These are phyloP conservation scores for Myopa tessellatipennis DNA, from an alignment of 2,888 invertebrate species.

Conservation along the genomic window DNA sequence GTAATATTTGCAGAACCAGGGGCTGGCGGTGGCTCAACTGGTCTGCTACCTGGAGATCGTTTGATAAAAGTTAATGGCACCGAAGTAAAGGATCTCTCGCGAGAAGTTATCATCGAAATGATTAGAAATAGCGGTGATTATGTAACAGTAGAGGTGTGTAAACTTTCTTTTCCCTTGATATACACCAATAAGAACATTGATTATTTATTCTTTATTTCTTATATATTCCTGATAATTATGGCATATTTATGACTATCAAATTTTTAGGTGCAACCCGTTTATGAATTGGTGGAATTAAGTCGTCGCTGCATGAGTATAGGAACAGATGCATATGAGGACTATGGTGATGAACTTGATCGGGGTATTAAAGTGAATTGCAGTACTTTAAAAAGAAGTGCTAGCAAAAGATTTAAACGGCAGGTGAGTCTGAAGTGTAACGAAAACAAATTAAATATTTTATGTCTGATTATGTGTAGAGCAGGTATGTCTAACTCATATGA, in stretches of 20 bases:
- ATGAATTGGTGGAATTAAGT: slow-evolving; percentile 90
- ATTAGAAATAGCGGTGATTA: slow-evolving; percentile 87
- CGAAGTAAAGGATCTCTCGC: slow-evolving; percentile 83
- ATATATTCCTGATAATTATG: too few relatives aligned
- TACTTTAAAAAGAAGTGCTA: slow-evolving; percentile 85
- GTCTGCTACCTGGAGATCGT: slow-evolving; percentile 93
- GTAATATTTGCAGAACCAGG: slow-evolving; percentile 94
- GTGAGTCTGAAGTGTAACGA: slow-evolving; percentile 52
- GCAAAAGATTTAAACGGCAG: slow-evolving; percentile 77
- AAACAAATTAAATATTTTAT: neutral
- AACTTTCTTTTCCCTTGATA: slow-evolving; percentile 39
- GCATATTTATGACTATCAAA: neutral
- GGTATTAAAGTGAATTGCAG: slow-evolving; percentile 71
- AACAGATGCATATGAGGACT: slow-evolving; percentile 39
- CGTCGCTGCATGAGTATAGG: slow-evolving; percentile 73
- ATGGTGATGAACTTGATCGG: slow-evolving; percentile 61
- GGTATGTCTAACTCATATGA: too few relatives aligned
- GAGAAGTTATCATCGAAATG: slow-evolving; percentile 93
- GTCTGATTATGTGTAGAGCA: neutral
- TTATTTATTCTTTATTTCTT: too few relatives aligned
- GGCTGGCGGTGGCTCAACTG: slow-evolving; percentile 79
- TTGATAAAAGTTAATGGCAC: slow-evolving; percentile 90
- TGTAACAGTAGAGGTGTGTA: slow-evolving; percentile 84
- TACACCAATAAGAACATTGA: neutral
- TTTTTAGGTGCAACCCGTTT: slow-evolving; percentile 89